phyloP scores from a whole-genome alignment of 35 echinoderm and acorn worm genomes.

The Hemicentrotus pulcherrimus region DNA sequence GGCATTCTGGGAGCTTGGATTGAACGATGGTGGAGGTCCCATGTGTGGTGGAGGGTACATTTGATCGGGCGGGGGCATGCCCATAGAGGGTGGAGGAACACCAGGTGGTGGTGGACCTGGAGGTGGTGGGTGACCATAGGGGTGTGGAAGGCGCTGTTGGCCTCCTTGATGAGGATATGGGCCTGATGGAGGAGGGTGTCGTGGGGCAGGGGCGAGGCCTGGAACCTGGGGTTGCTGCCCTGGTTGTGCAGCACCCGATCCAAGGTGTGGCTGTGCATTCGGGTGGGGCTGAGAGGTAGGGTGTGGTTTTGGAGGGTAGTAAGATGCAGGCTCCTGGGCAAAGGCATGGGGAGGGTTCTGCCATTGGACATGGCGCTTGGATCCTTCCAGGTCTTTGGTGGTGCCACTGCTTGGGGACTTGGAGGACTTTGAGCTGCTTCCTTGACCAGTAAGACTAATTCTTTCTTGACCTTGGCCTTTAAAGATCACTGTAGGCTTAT shows the following conservation, averaged over 20 bases:
- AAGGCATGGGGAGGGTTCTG: conserved; percentile 42
- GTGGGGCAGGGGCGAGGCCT: neutral
- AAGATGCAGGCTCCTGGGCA: conserved; percentile 40
- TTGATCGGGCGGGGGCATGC: neutral
- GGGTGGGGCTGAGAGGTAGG: neutral
- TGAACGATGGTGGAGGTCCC: conserved; percentile 25
- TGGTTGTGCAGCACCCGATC: neutral
- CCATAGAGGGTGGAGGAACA: conserved; percentile 18
- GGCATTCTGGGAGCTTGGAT: conserved; percentile 40
- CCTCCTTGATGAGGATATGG: neutral
- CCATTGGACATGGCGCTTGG: conserved; percentile 45
- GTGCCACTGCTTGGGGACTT: conserved; percentile 46
- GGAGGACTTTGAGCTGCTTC: conserved; percentile 51
- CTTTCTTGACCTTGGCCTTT: neutral
- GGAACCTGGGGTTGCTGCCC: conserved; percentile 31
- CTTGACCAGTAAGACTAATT: neutral
- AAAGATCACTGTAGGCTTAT: neutral
- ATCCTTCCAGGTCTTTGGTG: neutral
- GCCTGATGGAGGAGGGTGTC: neutral
- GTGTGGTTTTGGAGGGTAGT: conserved; percentile 24
- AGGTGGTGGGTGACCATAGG: neutral
- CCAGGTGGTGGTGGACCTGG: conserved; percentile 26
- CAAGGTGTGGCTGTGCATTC: neutral
- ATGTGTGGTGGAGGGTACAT: conserved; percentile 32
- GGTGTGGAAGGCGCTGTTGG: neutral